A percentile compares a stretch with the other conserved stretches of the same genome.
These are phyloP conservation scores for Garra rufa DNA, from an alignment of 2,113 vertebrate species.

Conservation along the genomic window DNA sequence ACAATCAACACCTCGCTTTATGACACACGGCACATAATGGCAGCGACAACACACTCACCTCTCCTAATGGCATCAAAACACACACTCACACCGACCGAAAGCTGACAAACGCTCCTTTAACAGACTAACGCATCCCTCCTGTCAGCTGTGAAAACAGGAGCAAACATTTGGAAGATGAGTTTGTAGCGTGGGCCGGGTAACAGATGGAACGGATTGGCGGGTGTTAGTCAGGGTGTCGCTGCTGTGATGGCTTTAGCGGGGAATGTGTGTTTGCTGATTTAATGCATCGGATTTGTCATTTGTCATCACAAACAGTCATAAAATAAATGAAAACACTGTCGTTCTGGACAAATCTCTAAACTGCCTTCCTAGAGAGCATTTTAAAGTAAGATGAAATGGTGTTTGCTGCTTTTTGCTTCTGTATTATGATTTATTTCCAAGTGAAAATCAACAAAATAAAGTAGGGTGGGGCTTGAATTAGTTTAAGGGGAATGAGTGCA, in stretches of 20 bases:
- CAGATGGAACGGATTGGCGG: slow-evolving; percentile 10
- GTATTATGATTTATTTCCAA: not conserved
- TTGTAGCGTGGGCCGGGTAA: not conserved
- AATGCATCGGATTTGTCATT: not conserved
- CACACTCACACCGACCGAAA: slow-evolving; percentile 19
- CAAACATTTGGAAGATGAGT: slow-evolving; percentile 32
- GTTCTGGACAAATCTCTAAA: not conserved
- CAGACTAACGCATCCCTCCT: slow-evolving; percentile 13
- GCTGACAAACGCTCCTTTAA: slow-evolving; percentile 23
- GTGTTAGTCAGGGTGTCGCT: slow-evolving; percentile 12
- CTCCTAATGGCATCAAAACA: slow-evolving; percentile 25
- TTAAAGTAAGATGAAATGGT: not conserved
- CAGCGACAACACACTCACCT: slow-evolving; percentile 31
- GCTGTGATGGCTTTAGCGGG: slow-evolving; percentile 5
- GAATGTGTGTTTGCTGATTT: slow-evolving; percentile 31
- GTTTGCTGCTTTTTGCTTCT: not conserved
- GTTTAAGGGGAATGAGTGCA: not conserved
- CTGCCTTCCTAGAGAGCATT: not conserved
- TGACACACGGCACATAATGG: not conserved
- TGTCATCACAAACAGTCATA: not conserved
- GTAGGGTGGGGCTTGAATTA: not conserved
- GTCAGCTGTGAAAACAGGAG: slow-evolving; percentile 41
- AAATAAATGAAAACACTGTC: not conserved
- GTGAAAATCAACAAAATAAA: not conserved
- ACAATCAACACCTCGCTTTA: slow-evolving; percentile 37